Percentiles rank a stretch among this genome's conserved stretches.
Evolutionary conservation across 2,888 invertebrate genomes (phyloP).

Genomic region (Malthinus flaveolus): DNA sequence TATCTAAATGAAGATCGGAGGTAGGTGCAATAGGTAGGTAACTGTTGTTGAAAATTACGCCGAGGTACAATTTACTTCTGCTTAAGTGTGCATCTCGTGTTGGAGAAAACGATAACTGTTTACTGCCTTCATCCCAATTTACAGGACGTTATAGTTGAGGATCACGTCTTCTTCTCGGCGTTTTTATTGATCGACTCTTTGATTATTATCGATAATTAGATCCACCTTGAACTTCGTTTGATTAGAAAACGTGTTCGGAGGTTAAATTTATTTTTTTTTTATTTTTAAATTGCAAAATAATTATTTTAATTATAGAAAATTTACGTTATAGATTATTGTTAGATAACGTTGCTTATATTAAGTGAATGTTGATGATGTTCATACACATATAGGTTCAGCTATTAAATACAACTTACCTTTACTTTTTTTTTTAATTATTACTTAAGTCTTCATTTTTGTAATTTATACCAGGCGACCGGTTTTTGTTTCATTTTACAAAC

Average conservation of each 20-base stretch:
- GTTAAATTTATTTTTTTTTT: slow-evolving; percentile 38
- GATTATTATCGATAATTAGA: slow-evolving; percentile 44
- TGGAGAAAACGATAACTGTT: slow-evolving; percentile 16
- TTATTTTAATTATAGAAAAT: slow-evolving; percentile 39
- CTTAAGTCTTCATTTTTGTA: no score
- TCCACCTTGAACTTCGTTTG: slow-evolving; percentile 43
- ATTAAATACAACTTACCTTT: slow-evolving; percentile 12
- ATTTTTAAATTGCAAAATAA: slow-evolving; percentile 35
- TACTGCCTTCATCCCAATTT: slow-evolving; percentile 16
- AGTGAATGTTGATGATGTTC: slow-evolving; percentile 17
- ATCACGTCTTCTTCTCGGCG: slow-evolving; percentile 34
- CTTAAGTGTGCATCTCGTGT: slow-evolving; percentile 12
- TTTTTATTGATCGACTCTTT: slow-evolving; percentile 41
- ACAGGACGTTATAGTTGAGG: slow-evolving; percentile 29
- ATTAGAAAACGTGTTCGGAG: slow-evolving; percentile 41
- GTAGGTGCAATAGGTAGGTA: slow-evolving; percentile 20
- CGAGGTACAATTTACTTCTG: slow-evolving; percentile 20
- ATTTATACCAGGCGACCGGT: no score
- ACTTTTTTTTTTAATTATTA: no score
- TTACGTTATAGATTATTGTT: slow-evolving; percentile 33
- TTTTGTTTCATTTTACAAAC: no score
- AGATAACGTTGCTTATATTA: slow-evolving; percentile 27
- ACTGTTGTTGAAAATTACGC: slow-evolving; percentile 25
- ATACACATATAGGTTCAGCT: slow-evolving; percentile 6
- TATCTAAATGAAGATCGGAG: slow-evolving; percentile 29